Conservation (phyloP, 2,797 vertebrate species). For the Eulemur coronatus region DNA sequence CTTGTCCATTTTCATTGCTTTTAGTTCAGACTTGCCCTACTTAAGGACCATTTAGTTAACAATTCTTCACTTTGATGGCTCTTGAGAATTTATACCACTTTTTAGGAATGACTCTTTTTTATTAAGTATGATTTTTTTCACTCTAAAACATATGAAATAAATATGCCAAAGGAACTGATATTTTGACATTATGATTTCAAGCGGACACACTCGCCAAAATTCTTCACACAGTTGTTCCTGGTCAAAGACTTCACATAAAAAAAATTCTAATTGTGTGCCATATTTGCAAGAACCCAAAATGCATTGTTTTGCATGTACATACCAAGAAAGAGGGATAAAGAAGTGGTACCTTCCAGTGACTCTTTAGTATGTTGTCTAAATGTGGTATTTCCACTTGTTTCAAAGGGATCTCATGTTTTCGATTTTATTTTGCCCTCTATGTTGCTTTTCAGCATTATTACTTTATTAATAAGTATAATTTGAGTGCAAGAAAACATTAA, state of each 20-base stretch:
- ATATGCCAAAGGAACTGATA: neutral
- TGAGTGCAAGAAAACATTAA: neutral
- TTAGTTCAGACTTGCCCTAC: neutral
- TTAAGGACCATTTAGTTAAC: neutral
- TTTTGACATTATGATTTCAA: conserved; percentile 31
- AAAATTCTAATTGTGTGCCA: neutral
- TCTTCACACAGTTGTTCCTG: neutral
- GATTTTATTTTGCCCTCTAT: neutral
- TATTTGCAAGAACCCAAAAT: neutral
- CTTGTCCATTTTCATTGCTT: neutral
- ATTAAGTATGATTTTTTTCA: neutral
- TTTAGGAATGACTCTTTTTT: neutral
- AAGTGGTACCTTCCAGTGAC: neutral
- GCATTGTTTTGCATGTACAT: neutral
- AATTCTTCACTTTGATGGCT: neutral
- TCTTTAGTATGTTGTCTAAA: neutral
- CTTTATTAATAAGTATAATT: neutral
- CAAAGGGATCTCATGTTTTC: neutral
- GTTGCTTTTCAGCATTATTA: neutral
- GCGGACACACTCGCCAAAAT: neutral
- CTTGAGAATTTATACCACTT: neutral
- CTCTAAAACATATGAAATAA: neutral
- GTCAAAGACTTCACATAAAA: neutral
- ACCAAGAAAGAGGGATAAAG: neutral
- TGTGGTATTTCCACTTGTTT: neutral